phyloP scores from a whole-genome alignment of 1,140 invertebrate genomes.

The Penaeus indicus region DNA sequence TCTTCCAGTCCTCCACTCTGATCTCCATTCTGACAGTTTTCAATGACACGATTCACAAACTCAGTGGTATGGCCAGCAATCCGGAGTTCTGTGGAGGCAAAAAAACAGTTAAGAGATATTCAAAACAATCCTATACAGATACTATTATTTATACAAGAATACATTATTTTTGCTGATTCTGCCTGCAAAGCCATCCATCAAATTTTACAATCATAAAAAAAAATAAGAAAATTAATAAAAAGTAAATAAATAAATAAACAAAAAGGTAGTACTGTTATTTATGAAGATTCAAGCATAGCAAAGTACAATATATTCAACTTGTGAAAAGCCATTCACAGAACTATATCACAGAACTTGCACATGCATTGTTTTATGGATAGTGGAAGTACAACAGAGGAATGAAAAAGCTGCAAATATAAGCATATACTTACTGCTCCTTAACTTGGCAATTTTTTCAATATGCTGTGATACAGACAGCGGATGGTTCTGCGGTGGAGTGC shows the following conservation, averaged over 20 bases:
- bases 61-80: conserved; percentile 88
- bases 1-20: conserved; percentile 62
- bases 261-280: too few species aligned
- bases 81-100: conserved; percentile 77
- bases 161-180: neutral
- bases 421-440: conserved; percentile 69
- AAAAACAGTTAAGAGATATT: neutral
- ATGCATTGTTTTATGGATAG: too few species aligned
- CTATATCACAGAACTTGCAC: too few species aligned
- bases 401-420: too few species aligned
- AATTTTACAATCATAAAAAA: too few species aligned
- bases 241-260: too few species aligned
- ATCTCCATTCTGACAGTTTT: conserved; percentile 72
- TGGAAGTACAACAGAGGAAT: neutral
- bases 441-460: conserved; percentile 77
- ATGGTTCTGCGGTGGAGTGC: conserved; percentile 71
- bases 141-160: neutral
- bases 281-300: too few species aligned
- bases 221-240: too few species aligned
- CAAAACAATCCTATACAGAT: neutral
- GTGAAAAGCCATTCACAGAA: too few species aligned
- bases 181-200: neutral
- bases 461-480: conserved; percentile 77
- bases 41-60: conserved; percentile 88
- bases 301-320: too few species aligned